Evolutionary conservation across 2,797 vertebrate species (phyloP).

Genomic region (Parauchenoglanis punctatus): DNA sequence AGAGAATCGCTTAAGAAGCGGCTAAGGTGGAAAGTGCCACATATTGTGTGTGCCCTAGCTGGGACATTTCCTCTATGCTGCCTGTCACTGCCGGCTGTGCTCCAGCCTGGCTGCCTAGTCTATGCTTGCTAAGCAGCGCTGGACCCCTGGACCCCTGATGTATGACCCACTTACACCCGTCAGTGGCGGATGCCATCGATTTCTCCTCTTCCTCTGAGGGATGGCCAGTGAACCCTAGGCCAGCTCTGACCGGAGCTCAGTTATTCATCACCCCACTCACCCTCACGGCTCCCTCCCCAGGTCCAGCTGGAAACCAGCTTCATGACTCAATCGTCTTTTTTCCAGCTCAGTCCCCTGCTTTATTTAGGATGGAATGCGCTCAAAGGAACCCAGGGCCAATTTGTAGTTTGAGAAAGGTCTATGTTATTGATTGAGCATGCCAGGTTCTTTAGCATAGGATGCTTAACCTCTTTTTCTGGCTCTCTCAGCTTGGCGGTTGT

Average conservation of each 20-base stretch:
- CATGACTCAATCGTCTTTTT: slow-evolving; percentile 48
- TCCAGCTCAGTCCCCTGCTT: slow-evolving; percentile 20
- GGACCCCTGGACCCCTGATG: slow-evolving; percentile 55
- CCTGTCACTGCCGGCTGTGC: slow-evolving; percentile 55
- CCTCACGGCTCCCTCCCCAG: not conserved
- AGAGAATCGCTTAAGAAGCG: slow-evolving; percentile 14
- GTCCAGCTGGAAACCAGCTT: slow-evolving; percentile 47
- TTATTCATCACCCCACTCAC: slow-evolving; percentile 54
- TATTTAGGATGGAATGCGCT: slow-evolving; percentile 39
- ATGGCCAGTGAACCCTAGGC: slow-evolving; percentile 61
- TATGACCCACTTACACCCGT: slow-evolving; percentile 61
- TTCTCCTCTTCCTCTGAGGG: slow-evolving; percentile 61
- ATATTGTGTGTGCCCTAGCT: slow-evolving; percentile 48
- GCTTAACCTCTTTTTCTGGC: slow-evolving; percentile 43
- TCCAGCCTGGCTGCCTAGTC: slow-evolving; percentile 44
- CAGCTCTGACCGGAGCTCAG: slow-evolving; percentile 53
- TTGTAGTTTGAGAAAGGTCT: slow-evolving; percentile 46
- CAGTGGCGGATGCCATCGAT: slow-evolving; percentile 62
- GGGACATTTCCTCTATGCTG: slow-evolving; percentile 48
- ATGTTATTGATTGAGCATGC: slow-evolving; percentile 40
- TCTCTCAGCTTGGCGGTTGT: slow-evolving; percentile 33
- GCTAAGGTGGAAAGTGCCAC: slow-evolving; percentile 41
- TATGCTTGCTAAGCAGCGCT: slow-evolving; percentile 50
- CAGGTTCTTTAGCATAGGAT: slow-evolving; percentile 41
- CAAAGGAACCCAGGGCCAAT: slow-evolving; percentile 25